A percentile compares a stretch with the other conserved stretches of the same genome.
phyloP scores from a whole-genome alignment of 1,140 invertebrate genomes.

The honey bee (Apis mellifera) region DNA sequence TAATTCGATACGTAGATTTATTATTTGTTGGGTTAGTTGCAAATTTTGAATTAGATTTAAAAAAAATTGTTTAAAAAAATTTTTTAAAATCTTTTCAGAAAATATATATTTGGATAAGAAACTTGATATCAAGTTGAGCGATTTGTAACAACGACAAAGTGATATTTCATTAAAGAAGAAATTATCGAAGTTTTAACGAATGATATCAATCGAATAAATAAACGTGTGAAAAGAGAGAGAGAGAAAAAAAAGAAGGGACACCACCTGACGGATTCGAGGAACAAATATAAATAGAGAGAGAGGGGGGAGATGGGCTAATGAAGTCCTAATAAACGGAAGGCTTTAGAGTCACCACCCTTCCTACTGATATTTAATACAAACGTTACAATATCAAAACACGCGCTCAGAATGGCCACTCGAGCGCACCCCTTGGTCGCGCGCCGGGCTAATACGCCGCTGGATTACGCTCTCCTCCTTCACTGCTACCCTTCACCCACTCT shows the following conservation, averaged over 20 bases:
- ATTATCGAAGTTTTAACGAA: no score
- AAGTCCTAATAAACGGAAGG: conserved; percentile 60
- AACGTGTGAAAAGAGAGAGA: background rate
- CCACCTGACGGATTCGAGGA: background rate
- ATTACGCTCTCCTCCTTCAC: conserved; percentile 31
- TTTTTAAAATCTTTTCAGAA: no score
- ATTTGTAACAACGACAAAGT: no score
- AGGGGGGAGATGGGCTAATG: conserved; percentile 47
- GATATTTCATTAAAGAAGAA: no score
- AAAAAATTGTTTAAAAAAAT: no score
- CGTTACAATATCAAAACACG: conserved; percentile 68
- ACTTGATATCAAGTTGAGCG: no score
- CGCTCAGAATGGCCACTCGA: conserved; percentile 63
- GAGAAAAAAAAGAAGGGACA: background rate
- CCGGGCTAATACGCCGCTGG: conserved; percentile 43
- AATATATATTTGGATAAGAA: no score
- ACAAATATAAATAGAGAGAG: no score
- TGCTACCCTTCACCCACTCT: background rate
- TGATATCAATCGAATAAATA: no score
- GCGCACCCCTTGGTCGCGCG: conserved; percentile 52
- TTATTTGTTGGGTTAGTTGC: no score
- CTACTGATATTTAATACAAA: conserved; percentile 66
- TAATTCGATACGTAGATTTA: no score
- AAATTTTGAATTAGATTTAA: no score
- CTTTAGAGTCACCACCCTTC: conserved; percentile 45